A percentile compares a stretch with the other conserved stretches of the same genome.
Evolutionary conservation across 2,797 vertebrate species (phyloP).

Genomic region (Silurus lanzhouensis): DNA sequence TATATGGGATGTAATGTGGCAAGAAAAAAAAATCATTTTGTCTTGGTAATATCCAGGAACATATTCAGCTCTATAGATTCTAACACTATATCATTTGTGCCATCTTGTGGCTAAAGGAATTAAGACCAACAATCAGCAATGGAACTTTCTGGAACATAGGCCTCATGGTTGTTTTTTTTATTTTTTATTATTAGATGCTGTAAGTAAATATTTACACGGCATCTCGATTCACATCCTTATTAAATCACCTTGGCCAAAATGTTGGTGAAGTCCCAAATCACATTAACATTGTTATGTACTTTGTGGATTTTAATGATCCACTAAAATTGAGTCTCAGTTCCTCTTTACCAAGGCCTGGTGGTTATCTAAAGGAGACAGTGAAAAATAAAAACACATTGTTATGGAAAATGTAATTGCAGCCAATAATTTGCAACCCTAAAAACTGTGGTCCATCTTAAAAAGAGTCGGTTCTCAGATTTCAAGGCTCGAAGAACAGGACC

Average conservation of each 20-base stretch:
- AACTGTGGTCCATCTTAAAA: background rate
- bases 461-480: background rate
- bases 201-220: background rate
- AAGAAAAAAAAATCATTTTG: background rate
- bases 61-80: background rate
- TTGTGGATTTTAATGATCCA: background rate
- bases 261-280: background rate
- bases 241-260: background rate
- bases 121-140: background rate
- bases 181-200: background rate
- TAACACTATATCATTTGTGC: background rate
- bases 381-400: background rate
- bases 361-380: background rate
- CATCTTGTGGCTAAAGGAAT: slow-evolving; percentile 1
- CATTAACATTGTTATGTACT: background rate
- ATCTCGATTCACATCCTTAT: background rate
- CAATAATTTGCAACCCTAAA: background rate
- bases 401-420: background rate
- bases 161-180: too few species aligned
- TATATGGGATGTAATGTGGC: background rate
- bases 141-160: background rate
- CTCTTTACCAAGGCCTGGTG: background rate
- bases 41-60: background rate
- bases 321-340: background rate
- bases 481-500: background rate